A percentile compares a stretch with the other conserved stretches of the same genome.
These are phyloP conservation scores for Diaperis boleti DNA, from an alignment of 2,888 invertebrate genomes.

Conservation along the genomic window DNA sequence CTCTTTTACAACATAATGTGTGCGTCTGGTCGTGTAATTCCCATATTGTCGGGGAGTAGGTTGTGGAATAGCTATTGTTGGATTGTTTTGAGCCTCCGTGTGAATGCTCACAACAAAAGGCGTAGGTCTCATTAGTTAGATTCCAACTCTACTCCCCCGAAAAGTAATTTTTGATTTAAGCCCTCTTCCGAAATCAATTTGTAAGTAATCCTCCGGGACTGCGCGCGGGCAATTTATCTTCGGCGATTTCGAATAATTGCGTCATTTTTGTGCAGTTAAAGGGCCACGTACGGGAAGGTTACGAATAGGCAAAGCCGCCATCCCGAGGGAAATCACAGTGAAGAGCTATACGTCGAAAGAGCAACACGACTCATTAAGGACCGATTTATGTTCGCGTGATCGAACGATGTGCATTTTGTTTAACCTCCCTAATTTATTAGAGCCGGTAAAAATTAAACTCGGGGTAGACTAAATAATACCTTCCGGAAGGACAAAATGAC, in stretches of 20 bases:
- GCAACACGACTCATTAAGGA: constrained; percentile 46
- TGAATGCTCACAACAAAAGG: background rate
- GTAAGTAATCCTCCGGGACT: constrained; percentile 19
- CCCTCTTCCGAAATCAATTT: constrained; percentile 28
- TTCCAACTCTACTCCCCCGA: background rate
- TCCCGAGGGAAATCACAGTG: constrained; percentile 50
- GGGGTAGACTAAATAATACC: background rate
- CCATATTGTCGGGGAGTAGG: constrained; percentile 22
- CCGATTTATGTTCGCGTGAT: constrained; percentile 40
- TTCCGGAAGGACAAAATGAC: no score
- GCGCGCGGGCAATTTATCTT: constrained; percentile 34
- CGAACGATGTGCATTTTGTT: constrained; percentile 34
- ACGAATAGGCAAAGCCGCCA: constrained; percentile 7
- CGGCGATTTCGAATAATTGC: constrained; percentile 34
- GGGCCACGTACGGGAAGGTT: constrained; percentile 9
- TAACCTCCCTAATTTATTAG: constrained; percentile 36
- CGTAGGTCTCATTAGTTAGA: background rate
- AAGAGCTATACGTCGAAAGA: constrained; percentile 47
- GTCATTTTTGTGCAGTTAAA: constrained; percentile 37
- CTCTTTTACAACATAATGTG: constrained; percentile 22
- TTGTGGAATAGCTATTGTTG: constrained; percentile 18
- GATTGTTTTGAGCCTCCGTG: constrained; percentile 7
- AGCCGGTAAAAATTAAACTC: constrained; percentile 5
- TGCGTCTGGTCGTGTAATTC: constrained; percentile 19
- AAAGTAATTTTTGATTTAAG: constrained; percentile 16